These are phyloP conservation scores for Drosophila prostipennis DNA, from an alignment of 2,888 invertebrate genomes.

Conservation along the genomic window DNA sequence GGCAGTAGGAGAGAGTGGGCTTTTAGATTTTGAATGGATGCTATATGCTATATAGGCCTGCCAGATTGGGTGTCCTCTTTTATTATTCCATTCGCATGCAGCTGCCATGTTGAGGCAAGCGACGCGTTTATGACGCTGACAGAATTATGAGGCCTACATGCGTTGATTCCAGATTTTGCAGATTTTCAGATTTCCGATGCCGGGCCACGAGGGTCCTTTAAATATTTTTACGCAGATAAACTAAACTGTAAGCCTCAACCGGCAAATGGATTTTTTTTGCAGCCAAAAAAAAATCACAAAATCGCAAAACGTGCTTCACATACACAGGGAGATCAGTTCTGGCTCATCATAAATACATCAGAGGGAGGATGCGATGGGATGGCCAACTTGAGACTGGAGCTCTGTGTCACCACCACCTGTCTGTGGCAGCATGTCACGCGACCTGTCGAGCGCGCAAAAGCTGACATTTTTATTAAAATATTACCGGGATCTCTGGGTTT, in stretches of 20 bases:
- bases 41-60: constrained; percentile 1
- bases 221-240: constrained; percentile 78
- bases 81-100: constrained; percentile 78
- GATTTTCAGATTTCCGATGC: constrained; percentile 48
- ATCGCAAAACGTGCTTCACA: constrained; percentile 80
- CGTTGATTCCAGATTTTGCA: constrained; percentile 67
- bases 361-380: constrained; percentile 10
- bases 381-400: constrained; percentile 46
- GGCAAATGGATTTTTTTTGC: constrained; percentile 67
- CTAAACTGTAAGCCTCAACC: constrained; percentile 70
- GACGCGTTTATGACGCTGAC: constrained; percentile 81
- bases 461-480: constrained; percentile 82
- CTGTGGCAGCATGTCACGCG: constrained; percentile 79
- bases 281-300: constrained; percentile 52
- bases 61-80: constrained; percentile 63
- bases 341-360: constrained; percentile 76
- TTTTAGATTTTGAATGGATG: constrained; percentile 2
- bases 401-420: constrained; percentile 65
- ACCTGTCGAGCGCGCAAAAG: constrained; percentile 75
- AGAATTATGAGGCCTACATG: constrained; percentile 81
- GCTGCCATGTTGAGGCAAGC: constrained; percentile 66
- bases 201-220: constrained; percentile 58
- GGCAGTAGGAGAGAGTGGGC: constrained; percentile 6
- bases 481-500: constrained; percentile 62
- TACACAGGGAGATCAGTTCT: constrained; percentile 49